Evolutionary conservation across 2,797 vertebrate species (phyloP).

Genomic region (Tauraco hartlaubi): DNA sequence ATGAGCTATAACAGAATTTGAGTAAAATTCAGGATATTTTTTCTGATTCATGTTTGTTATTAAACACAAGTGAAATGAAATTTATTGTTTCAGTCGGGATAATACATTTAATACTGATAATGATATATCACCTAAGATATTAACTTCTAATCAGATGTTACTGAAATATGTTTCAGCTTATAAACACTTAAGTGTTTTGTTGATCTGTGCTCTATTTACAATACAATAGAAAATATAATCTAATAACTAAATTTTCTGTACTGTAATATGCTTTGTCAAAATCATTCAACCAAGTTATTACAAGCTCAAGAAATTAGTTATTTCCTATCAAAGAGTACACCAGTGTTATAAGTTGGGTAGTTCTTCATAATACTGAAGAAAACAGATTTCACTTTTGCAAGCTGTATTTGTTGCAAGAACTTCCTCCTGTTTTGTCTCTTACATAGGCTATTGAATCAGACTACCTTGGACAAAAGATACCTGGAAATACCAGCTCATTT

Average conservation of each 20-base stretch:
- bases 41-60: constrained; percentile 46
- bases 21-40: constrained; percentile 53
- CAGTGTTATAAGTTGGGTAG: neutral
- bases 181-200: neutral
- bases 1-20: constrained; percentile 44
- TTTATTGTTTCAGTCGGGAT: constrained; percentile 33
- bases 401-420: neutral
- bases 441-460: neutral
- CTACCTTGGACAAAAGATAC: neutral
- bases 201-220: neutral
- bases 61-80: constrained; percentile 39
- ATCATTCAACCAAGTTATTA: neutral
- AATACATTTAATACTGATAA: constrained; percentile 37
- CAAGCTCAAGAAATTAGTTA: neutral
- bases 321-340: neutral
- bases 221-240: neutral
- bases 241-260: neutral
- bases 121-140: neutral
- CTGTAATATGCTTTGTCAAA: neutral
- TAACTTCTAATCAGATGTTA: constrained; percentile 40
- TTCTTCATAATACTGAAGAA: neutral
- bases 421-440: neutral
- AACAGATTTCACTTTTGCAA: neutral
- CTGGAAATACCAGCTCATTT: neutral
- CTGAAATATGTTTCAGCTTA: constrained; percentile 22